These are phyloP conservation scores for Perca schrenkii DNA, from an alignment of 2,113 vertebrate genomes.

Conservation along the genomic window DNA sequence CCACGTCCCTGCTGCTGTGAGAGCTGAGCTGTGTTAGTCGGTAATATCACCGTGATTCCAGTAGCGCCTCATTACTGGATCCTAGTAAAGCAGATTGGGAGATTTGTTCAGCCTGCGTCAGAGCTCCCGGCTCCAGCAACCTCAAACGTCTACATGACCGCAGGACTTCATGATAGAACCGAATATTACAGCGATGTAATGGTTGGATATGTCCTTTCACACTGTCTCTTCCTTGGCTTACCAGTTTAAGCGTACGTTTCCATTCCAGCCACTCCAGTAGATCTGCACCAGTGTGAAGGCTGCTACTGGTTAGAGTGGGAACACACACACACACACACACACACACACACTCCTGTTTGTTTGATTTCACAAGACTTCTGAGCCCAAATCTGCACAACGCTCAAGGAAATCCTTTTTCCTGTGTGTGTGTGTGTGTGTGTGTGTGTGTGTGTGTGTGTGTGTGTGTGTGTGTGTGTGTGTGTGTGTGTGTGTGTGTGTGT, in stretches of 20 bases:
- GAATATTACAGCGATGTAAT: neutral
- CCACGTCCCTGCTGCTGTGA: neutral
- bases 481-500: conserved; percentile 14
- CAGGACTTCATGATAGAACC: neutral
- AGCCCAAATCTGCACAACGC: conserved; percentile 23
- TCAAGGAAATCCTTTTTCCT: conserved; percentile 74
- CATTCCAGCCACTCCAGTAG: neutral
- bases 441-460: conserved; percentile 6
- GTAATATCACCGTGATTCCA: neutral
- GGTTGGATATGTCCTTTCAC: neutral
- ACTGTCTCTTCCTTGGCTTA: neutral
- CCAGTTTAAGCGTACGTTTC: neutral
- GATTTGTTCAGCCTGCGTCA: conserved; percentile 6
- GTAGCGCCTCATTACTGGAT: neutral
- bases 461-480: conserved; percentile 36
- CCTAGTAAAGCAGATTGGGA: conserved; percentile 1
- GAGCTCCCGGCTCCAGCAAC: neutral
- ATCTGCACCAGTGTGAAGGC: neutral
- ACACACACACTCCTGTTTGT: conserved; percentile 33
- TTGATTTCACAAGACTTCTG: conserved; percentile 29
- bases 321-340: no score
- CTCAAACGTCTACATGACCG: neutral
- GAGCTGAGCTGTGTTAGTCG: neutral
- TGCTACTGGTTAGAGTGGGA: neutral
- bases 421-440: neutral